Evolutionary conservation across 2,888 invertebrate species (phyloP).

Genomic region (Notodonta dromedarius): DNA sequence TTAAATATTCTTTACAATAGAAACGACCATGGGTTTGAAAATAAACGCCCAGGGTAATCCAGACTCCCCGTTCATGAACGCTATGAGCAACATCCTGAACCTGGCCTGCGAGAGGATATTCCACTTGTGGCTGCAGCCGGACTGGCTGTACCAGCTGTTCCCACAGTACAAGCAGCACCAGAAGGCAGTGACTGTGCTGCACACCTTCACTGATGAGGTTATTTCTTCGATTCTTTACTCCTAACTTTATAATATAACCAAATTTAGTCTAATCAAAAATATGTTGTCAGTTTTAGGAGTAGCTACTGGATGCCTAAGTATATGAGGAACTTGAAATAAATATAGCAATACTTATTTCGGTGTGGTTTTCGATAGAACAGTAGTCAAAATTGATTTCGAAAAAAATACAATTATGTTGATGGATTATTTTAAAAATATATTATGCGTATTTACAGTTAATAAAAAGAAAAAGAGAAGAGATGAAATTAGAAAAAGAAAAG

Average conservation of each 20-base stretch:
- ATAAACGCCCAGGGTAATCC: constrained; percentile 60
- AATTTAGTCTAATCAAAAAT: too few relatives aligned
- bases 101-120: constrained; percentile 63
- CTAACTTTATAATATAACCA: too few relatives aligned
- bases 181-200: constrained; percentile 79
- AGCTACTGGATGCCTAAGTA: not conserved
- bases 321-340: too few relatives aligned
- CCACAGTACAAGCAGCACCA: constrained; percentile 78
- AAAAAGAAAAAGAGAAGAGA: constrained; percentile 49
- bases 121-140: constrained; percentile 70
- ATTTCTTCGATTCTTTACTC: too few relatives aligned
- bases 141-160: constrained; percentile 81
- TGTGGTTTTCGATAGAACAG: too few relatives aligned
- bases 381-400: too few relatives aligned
- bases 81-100: constrained; percentile 53
- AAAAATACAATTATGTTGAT: too few relatives aligned
- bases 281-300: not conserved
- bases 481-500: constrained; percentile 38
- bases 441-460: constrained; percentile 53
- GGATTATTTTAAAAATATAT: not conserved
- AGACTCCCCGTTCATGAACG: constrained; percentile 53
- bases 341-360: too few relatives aligned
- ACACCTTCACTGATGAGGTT: constrained; percentile 82
- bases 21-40: constrained; percentile 8
- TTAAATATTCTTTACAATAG: not conserved